Evolutionary conservation across 2,888 invertebrate species (phyloP).

Genomic region (Synergus itoensis): DNA sequence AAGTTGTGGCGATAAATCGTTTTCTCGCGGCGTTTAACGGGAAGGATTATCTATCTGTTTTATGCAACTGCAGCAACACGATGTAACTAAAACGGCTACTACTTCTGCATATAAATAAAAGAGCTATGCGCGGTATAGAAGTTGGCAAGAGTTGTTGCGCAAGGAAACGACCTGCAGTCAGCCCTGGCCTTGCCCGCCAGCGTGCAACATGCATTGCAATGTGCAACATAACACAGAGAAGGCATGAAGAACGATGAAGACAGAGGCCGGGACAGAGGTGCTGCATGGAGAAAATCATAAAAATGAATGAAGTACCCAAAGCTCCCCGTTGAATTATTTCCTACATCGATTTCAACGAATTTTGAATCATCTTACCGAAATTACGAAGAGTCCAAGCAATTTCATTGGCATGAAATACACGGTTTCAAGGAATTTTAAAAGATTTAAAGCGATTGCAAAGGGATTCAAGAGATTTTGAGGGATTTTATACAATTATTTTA

Average conservation of each 20-base stretch:
- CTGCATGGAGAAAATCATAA: conserved; percentile 50
- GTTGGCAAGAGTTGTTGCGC: conserved; percentile 64
- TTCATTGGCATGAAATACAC: not conserved
- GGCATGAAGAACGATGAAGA: conserved; percentile 8
- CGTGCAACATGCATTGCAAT: conserved; percentile 58
- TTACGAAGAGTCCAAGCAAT: too few species aligned
- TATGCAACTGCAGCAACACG: conserved; percentile 36
- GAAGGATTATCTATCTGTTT: conserved; percentile 33
- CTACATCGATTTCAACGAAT: not conserved
- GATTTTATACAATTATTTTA: not conserved
- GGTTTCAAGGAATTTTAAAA: too few species aligned
- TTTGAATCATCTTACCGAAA: too few species aligned
- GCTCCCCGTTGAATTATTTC: conserved; percentile 44
- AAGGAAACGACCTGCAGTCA: conserved; percentile 68
- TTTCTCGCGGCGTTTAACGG: conserved; percentile 14
- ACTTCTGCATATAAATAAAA: conserved; percentile 32
- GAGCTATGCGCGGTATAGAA: conserved; percentile 13
- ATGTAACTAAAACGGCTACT: conserved; percentile 35
- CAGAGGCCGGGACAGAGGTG: not conserved
- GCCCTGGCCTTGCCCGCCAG: conserved; percentile 72
- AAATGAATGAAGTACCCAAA: conserved; percentile 45
- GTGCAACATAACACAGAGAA: conserved; percentile 25
- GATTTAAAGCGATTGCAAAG: too few species aligned
- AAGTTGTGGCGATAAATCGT: conserved; percentile 24
- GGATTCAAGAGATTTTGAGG: not conserved